Percentiles rank a stretch among this genome's conserved stretches.
Conservation (phyloP, 1,140 invertebrate genomes). For the Anoplophora glabripennis region DNA sequence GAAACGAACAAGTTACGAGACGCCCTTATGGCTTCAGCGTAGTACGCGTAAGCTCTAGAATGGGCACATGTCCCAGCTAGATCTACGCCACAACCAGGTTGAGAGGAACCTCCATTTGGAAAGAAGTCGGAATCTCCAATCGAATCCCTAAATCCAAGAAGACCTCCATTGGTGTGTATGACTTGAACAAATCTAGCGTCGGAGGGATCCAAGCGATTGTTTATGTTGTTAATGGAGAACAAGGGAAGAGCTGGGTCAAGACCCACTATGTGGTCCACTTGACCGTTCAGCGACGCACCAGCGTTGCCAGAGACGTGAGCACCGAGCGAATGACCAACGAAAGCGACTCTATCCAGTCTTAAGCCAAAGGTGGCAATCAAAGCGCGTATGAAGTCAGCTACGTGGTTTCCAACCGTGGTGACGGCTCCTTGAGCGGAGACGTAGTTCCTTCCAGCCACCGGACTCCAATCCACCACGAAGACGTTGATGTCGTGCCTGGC, state of each 20-base stretch:
- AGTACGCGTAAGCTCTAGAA: slow-evolving; percentile 58
- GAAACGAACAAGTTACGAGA: slow-evolving; percentile 45
- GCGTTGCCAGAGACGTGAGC: slow-evolving; percentile 60
- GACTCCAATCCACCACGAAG: slow-evolving; percentile 59
- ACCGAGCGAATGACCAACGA: slow-evolving; percentile 68
- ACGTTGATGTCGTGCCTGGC: slow-evolving; percentile 53
- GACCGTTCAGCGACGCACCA: slow-evolving; percentile 49
- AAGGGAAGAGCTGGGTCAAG: slow-evolving; percentile 58
- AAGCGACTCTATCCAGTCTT: slow-evolving; percentile 53
- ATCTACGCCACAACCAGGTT: slow-evolving; percentile 65
- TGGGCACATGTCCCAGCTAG: slow-evolving; percentile 53
- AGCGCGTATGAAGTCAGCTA: slow-evolving; percentile 56
- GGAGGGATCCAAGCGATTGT: slow-evolving; percentile 57
- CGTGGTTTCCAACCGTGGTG: slow-evolving; percentile 50
- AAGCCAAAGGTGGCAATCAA: slow-evolving; percentile 50
- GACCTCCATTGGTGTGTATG: slow-evolving; percentile 61
- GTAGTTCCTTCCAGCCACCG: slow-evolving; percentile 45
- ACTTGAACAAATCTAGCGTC: slow-evolving; percentile 63
- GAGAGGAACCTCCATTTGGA: slow-evolving; percentile 59
- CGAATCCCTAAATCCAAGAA: slow-evolving; percentile 58
- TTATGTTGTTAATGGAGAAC: slow-evolving; percentile 50
- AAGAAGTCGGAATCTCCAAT: slow-evolving; percentile 70
- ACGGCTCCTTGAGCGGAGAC: slow-evolving; percentile 52
- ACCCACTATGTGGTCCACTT: slow-evolving; percentile 45
- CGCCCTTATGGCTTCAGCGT: slow-evolving; percentile 36